Base-by-base conservation (phyloP, 2,888 invertebrate genomes). In the Drosophila seclusa region DNA sequence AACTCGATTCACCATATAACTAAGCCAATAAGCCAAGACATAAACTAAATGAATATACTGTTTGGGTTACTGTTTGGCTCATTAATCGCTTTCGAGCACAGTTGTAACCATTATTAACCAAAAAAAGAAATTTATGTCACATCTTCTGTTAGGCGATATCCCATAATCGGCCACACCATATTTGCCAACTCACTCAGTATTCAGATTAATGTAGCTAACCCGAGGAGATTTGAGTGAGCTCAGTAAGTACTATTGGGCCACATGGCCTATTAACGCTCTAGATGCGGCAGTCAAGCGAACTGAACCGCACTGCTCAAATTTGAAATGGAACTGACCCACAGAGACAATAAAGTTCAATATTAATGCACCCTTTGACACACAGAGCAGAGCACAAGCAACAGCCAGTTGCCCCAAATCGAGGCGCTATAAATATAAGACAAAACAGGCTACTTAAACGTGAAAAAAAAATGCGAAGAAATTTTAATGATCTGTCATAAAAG, bases 401-500 rank as follows among this genome's bases (percentile, higher is more conserved):
- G 75, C 72, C 70, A 75, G 73, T 45, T 55, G 55, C 50, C 64
- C 73, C 69, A 76, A 77, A 80, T 73, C 75, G 73, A 16, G 82
- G 76, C 82, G 73, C 66, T 77, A 83, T 88, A 88, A 85, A 86
- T 84, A 77, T 82, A 87, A 89, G 87, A 89, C 87, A 87, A 87
- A 87, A 80, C 82, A 76, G 84, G 87, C 80, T 86, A 79, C 84
- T 85, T 82, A 82, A 84, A 83, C 68, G 76, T 77, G 76, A 2
- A 24, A 55, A 42, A 53, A 48, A 55, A 66, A 54, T 60, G 49
- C 45, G 55, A 58, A 55, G 68, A 72, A 76, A 79, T 89, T 89
- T 89, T 87, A 89, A 87, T 89, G 87, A 89, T 85, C 85, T 87
- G 87, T 89, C 89, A 89, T 87, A 87, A 87, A 87, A 86, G 82